Conservation (phyloP, 2,113 vertebrate genomes). For the Leptobrachium ailaonicum region DNA sequence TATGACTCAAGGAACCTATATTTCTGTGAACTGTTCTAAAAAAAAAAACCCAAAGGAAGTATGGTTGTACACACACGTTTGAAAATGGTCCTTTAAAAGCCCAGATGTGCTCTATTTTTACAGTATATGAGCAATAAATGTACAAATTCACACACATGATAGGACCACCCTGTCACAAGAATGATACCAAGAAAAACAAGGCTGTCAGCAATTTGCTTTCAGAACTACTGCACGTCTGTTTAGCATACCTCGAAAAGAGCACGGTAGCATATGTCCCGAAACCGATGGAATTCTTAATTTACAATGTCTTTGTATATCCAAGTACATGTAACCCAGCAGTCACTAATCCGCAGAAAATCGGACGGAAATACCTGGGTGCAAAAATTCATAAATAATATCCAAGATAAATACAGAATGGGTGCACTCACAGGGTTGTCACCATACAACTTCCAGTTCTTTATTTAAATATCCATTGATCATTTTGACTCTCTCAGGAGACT, state of each 20-base stretch:
- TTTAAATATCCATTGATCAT: too few species aligned
- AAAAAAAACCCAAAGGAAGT: slow-evolving; percentile 23
- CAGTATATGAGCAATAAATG: slow-evolving; percentile 28
- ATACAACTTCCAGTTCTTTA: too few species aligned
- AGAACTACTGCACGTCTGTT: slow-evolving; percentile 22
- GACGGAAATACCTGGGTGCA: too few species aligned
- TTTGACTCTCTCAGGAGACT: too few species aligned
- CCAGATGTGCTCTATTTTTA: slow-evolving; percentile 45
- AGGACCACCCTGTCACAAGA: slow-evolving; percentile 35
- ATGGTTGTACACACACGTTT: slow-evolving; percentile 11
- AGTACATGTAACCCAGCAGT: too few species aligned
- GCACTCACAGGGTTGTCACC: too few species aligned
- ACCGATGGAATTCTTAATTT: background rate
- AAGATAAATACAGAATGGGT: too few species aligned
- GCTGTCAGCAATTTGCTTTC: slow-evolving; percentile 33
- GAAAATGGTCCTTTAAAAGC: slow-evolving; percentile 13
- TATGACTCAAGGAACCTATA: slow-evolving; percentile 6
- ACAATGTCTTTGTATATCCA: too few species aligned
- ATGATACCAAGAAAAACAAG: slow-evolving; percentile 26
- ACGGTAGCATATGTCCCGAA: background rate
- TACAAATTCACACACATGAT: slow-evolving; percentile 33
- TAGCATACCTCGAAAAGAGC: slow-evolving; percentile 15
- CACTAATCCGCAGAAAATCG: too few species aligned
- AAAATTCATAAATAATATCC: too few species aligned
- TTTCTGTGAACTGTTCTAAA: slow-evolving; percentile 14